phyloP scores from a whole-genome alignment of 2,888 invertebrate species.

The Pristionchus maxplancki region DNA sequence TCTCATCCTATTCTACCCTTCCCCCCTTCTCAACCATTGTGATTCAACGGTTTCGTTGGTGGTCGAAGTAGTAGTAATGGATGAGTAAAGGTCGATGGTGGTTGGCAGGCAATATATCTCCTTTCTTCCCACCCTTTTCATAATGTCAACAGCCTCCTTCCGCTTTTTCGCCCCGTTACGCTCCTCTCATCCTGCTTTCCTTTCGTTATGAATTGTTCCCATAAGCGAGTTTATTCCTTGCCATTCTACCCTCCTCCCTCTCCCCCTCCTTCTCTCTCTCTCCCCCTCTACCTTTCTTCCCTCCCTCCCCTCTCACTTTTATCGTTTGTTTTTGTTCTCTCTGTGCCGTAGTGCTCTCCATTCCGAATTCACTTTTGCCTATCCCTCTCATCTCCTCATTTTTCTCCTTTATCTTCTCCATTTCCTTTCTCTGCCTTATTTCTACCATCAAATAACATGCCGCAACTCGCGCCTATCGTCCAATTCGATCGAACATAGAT shows the following conservation, averaged over 20 bases:
- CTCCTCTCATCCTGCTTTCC: slow-evolving; percentile 16
- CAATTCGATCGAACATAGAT: not conserved
- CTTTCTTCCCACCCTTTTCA: slow-evolving; percentile 15
- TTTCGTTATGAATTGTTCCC: slow-evolving; percentile 43
- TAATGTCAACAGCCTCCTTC: not conserved
- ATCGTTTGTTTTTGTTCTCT: slow-evolving; percentile 16
- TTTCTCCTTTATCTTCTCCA: not conserved
- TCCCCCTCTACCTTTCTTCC: not conserved
- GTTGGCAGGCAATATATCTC: not conserved
- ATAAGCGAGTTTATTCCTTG: slow-evolving; percentile 45
- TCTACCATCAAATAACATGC: not conserved
- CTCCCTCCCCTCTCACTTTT: not conserved
- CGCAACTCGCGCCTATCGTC: not conserved
- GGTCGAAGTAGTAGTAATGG: not conserved
- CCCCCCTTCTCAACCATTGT: not conserved
- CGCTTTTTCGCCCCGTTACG: not conserved
- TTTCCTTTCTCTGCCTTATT: not conserved
- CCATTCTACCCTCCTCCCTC: not conserved
- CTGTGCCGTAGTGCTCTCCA: slow-evolving; percentile 24
- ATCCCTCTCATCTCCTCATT: slow-evolving; percentile 5
- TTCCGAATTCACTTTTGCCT: slow-evolving; percentile 37
- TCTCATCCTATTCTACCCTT: slow-evolving; percentile 18
- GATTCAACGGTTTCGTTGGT: not conserved
- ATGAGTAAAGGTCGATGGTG: not conserved
- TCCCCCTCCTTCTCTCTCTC: not conserved